phyloP scores from a whole-genome alignment of 1,140 invertebrate species.

The Hycleus cichorii region DNA sequence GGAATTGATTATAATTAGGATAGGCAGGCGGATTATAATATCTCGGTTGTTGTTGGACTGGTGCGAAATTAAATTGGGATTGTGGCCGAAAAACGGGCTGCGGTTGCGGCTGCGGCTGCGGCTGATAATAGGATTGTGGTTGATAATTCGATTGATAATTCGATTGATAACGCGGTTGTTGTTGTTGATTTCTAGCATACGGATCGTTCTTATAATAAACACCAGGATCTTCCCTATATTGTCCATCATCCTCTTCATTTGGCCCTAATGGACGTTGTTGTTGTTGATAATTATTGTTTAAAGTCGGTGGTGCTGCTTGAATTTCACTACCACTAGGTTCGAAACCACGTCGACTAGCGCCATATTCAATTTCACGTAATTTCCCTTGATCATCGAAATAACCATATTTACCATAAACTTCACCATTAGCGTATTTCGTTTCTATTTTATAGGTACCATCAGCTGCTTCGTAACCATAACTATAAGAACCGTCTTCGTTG shows the following conservation, averaged over 20 bases:
- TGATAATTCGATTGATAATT: slow-evolving; percentile 28
- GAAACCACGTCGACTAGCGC: slow-evolving; percentile 67
- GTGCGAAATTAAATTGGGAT: slow-evolving; percentile 32
- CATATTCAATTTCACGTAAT: slow-evolving; percentile 65
- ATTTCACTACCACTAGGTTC: slow-evolving; percentile 68
- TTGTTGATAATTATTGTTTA: slow-evolving; percentile 45
- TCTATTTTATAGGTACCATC: slow-evolving; percentile 91
- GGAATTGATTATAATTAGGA: slow-evolving; percentile 39
- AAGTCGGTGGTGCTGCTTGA: slow-evolving; percentile 68
- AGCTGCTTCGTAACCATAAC: slow-evolving; percentile 80
- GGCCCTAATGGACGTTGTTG: slow-evolving; percentile 49
- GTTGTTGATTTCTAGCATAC: slow-evolving; percentile 40
- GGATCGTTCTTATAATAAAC: slow-evolving; percentile 67
- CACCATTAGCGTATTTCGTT: slow-evolving; percentile 73
- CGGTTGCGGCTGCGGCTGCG: slow-evolving; percentile 18
- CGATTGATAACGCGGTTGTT: slow-evolving; percentile 21
- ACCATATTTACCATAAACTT: slow-evolving; percentile 75
- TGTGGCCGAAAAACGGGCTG: slow-evolving; percentile 16
- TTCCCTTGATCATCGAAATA: slow-evolving; percentile 73
- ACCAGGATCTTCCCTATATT: slow-evolving; percentile 73
- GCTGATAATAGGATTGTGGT: slow-evolving; percentile 20
- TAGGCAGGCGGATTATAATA: slow-evolving; percentile 30
- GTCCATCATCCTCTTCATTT: slow-evolving; percentile 68
- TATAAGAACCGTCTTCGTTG: slow-evolving; percentile 80
- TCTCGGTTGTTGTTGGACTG: slow-evolving; percentile 29